Base-by-base conservation (phyloP, 2,797 vertebrate species). In the Phaenicophaeus curvirostris region DNA sequence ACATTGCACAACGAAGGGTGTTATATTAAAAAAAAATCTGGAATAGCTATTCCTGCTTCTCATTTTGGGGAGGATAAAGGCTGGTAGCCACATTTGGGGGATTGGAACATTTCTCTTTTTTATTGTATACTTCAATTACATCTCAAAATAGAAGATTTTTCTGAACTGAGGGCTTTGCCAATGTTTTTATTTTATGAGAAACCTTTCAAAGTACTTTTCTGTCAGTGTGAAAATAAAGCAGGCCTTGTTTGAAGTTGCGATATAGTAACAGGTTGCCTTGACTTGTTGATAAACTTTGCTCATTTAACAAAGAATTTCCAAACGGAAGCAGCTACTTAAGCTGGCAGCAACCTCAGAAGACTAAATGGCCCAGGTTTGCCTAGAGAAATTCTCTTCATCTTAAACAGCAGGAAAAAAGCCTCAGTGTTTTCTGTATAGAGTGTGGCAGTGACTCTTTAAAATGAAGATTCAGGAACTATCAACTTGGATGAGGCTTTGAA, bases 11-110 rank as follows among this genome's bases (percentile, higher is more conserved):
- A 15, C 11, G 1, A 8, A 4, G 53, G 58, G 16, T 30, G 37
- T 42, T n/a, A 18, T 3, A 4, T 21, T 28, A 14, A 39, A 33
- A 39, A 33, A 61, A 81, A 63, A 33, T 12, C 25, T 25, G 58
- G 30, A 27, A 12, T 0, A 27, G 42, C 31, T 31, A 1, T 27
- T 10, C 50, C 54, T 61, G 44, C n/a, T 31, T 13, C 48, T 51
- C 33, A 1, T 2, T 7, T 4, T 0, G 21, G 62, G 33, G n/a
- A 55, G 23, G 66, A 13, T 5, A 5, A 48, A 67, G 11, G 33
- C 58, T 41, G 42, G 63, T 10, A 18, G 61, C n/a, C 31, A 21
- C 1, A 0, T 7, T 48, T 8, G 23, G 7, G 57, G 15, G 48
- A 41, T 9, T 5, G 1, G 25, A 59, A 27, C 35, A 2, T 7